Percentiles rank a stretch among this genome's conserved stretches.
Evolutionary conservation across 2,888 invertebrate species (phyloP).

Genomic region (Leptopterna dolabrata): DNA sequence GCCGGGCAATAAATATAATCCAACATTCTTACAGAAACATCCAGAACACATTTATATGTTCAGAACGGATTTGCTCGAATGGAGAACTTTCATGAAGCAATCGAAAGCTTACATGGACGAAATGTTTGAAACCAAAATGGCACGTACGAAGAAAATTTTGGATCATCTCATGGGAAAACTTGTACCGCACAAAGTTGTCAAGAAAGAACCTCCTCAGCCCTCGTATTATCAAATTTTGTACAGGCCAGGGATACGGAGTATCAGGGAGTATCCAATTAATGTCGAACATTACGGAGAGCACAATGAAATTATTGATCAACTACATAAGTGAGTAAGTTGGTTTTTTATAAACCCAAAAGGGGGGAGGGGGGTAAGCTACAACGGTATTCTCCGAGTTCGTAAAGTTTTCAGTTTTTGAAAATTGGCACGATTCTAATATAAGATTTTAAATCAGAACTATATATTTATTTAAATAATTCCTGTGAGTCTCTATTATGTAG

Average conservation of each 20-base stretch:
- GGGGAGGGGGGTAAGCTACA: too few species aligned
- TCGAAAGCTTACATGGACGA: conserved; percentile 7
- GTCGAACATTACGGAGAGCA: background rate
- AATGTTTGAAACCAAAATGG: conserved; percentile 13
- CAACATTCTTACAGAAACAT: conserved; percentile 9
- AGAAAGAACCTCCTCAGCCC: background rate
- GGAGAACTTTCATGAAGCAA: conserved; percentile 38
- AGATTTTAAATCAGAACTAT: too few species aligned
- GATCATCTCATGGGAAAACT: background rate
- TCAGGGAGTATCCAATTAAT: background rate
- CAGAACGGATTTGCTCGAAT: conserved; percentile 28
- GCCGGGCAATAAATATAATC: too few species aligned
- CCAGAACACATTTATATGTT: conserved; percentile 10
- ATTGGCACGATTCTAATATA: too few species aligned
- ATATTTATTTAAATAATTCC: too few species aligned
- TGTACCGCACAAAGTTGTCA: background rate
- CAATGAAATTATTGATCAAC: background rate
- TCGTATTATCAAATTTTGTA: conserved; percentile 11
- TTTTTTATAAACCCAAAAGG: too few species aligned
- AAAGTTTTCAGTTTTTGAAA: too few species aligned
- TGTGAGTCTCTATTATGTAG: too few species aligned
- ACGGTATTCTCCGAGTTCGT: too few species aligned
- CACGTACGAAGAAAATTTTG: background rate
- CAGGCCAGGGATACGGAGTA: conserved; percentile 13
- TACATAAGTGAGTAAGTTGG: background rate